Conservation (phyloP, 1,140 invertebrate species). For the Panonychus citri region DNA sequence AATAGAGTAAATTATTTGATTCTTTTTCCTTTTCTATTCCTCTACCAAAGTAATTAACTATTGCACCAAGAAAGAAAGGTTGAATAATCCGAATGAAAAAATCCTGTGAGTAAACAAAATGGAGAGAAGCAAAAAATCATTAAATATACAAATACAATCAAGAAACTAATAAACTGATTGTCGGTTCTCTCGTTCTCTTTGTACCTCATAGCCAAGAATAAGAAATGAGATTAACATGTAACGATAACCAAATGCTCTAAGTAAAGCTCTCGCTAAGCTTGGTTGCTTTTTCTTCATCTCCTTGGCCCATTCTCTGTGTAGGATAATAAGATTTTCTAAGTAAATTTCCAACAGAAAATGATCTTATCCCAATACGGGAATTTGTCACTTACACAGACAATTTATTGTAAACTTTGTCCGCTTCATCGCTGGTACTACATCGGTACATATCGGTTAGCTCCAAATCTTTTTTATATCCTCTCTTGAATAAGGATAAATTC, state of each 20-base stretch:
- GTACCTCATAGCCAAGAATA: neutral
- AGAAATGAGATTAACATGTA: neutral
- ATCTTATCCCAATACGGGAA: neutral
- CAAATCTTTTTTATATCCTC: neutral
- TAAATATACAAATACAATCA: neutral
- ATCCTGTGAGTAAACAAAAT: slow-evolving; percentile 5
- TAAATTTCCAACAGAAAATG: neutral
- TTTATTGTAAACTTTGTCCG: neutral
- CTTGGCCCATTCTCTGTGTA: slow-evolving; percentile 12
- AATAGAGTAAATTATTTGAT: slow-evolving; percentile 1
- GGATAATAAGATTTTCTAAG: neutral
- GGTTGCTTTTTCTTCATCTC: slow-evolving; percentile 12
- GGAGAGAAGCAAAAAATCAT: slow-evolving; percentile 1
- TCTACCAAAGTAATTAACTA: slow-evolving; percentile 11
- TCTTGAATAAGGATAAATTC: neutral
- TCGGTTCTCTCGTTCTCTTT: neutral
- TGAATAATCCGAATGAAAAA: slow-evolving; percentile 3
- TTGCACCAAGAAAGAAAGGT: slow-evolving; percentile 5
- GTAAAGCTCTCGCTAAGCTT: slow-evolving; percentile 10
- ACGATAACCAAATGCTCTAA: slow-evolving; percentile 7
- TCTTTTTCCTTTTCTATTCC: neutral
- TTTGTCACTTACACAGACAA: neutral
- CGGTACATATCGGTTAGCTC: neutral
- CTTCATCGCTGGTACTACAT: neutral
- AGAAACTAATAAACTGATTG: neutral